These are phyloP conservation scores for Neuroscelio doddi DNA, from an alignment of 2,888 invertebrate species.

Conservation along the genomic window DNA sequence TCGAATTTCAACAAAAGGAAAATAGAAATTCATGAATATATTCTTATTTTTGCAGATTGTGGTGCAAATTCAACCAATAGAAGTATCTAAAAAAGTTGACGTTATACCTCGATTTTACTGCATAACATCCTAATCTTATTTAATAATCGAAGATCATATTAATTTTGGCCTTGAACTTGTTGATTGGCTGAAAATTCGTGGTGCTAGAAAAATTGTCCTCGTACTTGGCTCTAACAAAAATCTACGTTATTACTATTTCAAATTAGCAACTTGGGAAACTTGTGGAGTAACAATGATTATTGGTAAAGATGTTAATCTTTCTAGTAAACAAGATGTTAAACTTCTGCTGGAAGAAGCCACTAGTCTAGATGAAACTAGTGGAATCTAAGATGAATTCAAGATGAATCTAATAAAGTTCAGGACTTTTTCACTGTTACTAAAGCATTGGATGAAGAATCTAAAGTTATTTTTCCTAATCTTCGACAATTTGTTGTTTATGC, in stretches of 20 bases:
- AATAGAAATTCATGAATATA: background rate
- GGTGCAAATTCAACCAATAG: constrained; percentile 51
- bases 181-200: constrained; percentile 42
- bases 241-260: constrained; percentile 22
- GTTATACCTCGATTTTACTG: constrained; percentile 73
- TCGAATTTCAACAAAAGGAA: background rate
- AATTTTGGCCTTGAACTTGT: constrained; percentile 64
- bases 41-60: constrained; percentile 39
- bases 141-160: constrained; percentile 85
- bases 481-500: constrained; percentile 38
- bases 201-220: constrained; percentile 41
- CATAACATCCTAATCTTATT: constrained; percentile 72
- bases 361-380: constrained; percentile 30
- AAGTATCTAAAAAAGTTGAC: constrained; percentile 14
- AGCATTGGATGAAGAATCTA: constrained; percentile 35
- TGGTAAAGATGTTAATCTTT: constrained; percentile 25
- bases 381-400: constrained; percentile 25
- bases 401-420: background rate
- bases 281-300: constrained; percentile 28
- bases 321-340: constrained; percentile 26
- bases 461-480: constrained; percentile 13
- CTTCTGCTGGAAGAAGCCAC: constrained; percentile 33
- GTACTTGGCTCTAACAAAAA: constrained; percentile 19
- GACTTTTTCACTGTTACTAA: constrained; percentile 20
- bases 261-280: constrained; percentile 32